Evolutionary conservation across 2,888 invertebrate genomes (phyloP).

Genomic region (Lydus trimaculatus): DNA sequence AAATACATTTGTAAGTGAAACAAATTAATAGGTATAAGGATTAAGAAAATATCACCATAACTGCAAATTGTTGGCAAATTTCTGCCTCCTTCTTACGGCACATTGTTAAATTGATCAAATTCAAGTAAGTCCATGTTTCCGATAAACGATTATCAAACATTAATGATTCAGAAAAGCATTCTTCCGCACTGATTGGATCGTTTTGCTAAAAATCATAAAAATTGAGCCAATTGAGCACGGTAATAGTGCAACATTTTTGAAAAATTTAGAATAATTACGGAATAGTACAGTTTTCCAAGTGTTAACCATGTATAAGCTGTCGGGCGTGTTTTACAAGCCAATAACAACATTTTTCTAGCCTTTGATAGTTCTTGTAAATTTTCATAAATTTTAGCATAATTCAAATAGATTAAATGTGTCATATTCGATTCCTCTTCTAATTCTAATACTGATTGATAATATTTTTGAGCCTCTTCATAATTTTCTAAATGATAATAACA

Average conservation of each 20-base stretch:
- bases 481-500: conserved; percentile 45
- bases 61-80: conserved; percentile 53
- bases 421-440: conserved; percentile 51
- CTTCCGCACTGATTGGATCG: conserved; percentile 56
- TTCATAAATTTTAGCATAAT: conserved; percentile 47
- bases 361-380: conserved; percentile 45
- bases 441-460: conserved; percentile 50
- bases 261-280: conserved; percentile 38
- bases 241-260: too few species aligned
- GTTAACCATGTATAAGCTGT: conserved; percentile 56
- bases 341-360: conserved; percentile 52
- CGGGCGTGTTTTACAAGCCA: conserved; percentile 53
- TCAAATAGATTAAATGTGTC: conserved; percentile 52
- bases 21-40: too few species aligned
- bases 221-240: too few species aligned
- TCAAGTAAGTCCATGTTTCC: conserved; percentile 57
- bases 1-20: too few species aligned
- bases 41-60: conserved; percentile 49
- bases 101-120: conserved; percentile 54
- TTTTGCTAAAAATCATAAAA: too few species aligned
- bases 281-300: conserved; percentile 46
- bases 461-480: conserved; percentile 45
- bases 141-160: conserved; percentile 52
- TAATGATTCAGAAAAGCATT: conserved; percentile 57
- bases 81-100: conserved; percentile 50